A percentile compares a stretch with the other conserved stretches of the same genome.
These are phyloP conservation scores for Camelus bactrianus DNA, from an alignment of 2,113 vertebrate genomes.

Conservation along the genomic window DNA sequence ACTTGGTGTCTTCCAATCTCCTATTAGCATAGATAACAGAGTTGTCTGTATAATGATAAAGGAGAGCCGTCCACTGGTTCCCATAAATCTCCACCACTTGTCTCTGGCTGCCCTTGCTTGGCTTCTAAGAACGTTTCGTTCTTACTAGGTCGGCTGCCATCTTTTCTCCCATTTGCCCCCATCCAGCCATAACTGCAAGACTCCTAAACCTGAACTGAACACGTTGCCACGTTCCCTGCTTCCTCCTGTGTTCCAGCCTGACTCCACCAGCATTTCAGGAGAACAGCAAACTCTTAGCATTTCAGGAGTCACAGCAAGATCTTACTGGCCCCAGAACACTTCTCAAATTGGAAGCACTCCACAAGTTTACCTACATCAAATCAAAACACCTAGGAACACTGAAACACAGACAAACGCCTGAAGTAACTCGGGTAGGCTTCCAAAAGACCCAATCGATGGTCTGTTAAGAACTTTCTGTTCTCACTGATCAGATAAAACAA, in stretches of 20 bases:
- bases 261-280: slow-evolving; percentile 1
- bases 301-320: background rate
- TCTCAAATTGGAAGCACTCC: background rate
- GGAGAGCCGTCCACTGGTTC: background rate
- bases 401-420: background rate
- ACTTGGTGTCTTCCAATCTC: slow-evolving; percentile 42
- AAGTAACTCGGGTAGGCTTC: background rate
- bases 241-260: background rate
- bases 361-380: background rate
- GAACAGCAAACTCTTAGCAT: background rate
- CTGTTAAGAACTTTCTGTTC: background rate
- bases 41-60: slow-evolving; percentile 61
- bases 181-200: background rate
- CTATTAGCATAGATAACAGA: slow-evolving; percentile 75
- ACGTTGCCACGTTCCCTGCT: background rate
- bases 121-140: slow-evolving; percentile 13
- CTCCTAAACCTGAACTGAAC: background rate
- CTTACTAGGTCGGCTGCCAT: background rate
- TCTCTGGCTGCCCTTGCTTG: slow-evolving; percentile 1
- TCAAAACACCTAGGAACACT: slow-evolving; percentile 42
- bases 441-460: background rate
- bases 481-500: slow-evolving; percentile 32
- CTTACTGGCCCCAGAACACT: background rate
- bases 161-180: slow-evolving; percentile 16
- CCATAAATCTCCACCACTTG: slow-evolving; percentile 70